A percentile compares a stretch with the other conserved stretches of the same genome.
Evolutionary conservation across 1,140 invertebrate genomes (phyloP).

Genomic region (Nilaparvata lugens): DNA sequence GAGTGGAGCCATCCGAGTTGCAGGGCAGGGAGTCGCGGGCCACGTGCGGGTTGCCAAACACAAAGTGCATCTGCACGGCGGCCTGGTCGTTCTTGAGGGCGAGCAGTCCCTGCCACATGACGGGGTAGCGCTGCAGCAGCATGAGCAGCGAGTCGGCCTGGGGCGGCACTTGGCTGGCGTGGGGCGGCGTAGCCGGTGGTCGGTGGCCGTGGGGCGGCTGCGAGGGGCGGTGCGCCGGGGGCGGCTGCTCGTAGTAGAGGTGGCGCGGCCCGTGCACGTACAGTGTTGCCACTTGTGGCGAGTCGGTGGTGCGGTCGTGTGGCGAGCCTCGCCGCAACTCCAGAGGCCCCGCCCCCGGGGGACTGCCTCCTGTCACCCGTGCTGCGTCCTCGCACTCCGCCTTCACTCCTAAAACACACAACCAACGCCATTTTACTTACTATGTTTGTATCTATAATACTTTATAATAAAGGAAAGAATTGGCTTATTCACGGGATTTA

Average conservation of each 20-base stretch:
- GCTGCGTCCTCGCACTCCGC: constrained; percentile 41
- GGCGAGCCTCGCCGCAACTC: constrained; percentile 57
- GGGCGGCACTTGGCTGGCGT: constrained; percentile 60
- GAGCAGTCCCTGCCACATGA: constrained; percentile 93
- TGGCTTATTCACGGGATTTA: no score
- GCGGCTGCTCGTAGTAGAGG: constrained; percentile 43
- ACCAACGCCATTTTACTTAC: neutral
- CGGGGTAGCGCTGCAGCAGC: constrained; percentile 72
- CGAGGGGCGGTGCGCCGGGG: constrained; percentile 33
- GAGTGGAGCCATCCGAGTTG: constrained; percentile 67
- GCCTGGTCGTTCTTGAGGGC: constrained; percentile 94
- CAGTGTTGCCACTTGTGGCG: constrained; percentile 60
- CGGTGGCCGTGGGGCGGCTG: constrained; percentile 40
- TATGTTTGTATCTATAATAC: no score
- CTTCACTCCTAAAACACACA: constrained; percentile 26
- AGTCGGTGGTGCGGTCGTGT: constrained; percentile 66
- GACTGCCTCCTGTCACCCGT: constrained; percentile 45
- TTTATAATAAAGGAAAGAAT: no score
- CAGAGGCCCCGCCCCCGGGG: constrained; percentile 42
- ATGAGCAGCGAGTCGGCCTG: constrained; percentile 70
- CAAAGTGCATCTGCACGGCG: constrained; percentile 96
- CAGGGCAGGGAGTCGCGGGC: constrained; percentile 72
- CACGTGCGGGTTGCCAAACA: constrained; percentile 83
- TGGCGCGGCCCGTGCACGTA: constrained; percentile 41
- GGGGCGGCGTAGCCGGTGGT: constrained; percentile 57